A percentile compares a stretch with the other conserved stretches of the same genome.
phyloP scores from a whole-genome alignment of 2,797 vertebrate genomes.

The Eptatretus atami region DNA sequence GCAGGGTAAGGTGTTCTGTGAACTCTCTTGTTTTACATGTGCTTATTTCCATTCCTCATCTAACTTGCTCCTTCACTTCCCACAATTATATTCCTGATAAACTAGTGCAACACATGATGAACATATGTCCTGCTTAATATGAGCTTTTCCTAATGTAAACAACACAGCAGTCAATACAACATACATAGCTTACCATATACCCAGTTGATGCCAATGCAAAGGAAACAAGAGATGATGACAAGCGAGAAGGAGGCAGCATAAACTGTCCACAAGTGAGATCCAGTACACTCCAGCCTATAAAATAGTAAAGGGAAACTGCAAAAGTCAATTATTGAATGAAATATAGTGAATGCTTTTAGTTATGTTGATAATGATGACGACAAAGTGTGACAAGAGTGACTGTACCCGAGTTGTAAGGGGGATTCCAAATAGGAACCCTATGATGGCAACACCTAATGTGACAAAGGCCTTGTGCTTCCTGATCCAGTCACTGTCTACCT shows the following conservation, averaged over 20 bases:
- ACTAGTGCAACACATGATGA: too few relatives aligned
- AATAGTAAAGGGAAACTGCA: not conserved
- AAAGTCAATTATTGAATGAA: not conserved
- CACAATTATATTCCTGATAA: too few relatives aligned
- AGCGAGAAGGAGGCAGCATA: constrained; percentile 89
- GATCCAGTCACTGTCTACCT: constrained; percentile 86
- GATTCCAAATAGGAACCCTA: constrained; percentile 56
- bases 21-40: too few relatives aligned
- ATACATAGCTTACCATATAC: constrained; percentile 40
- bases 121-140: too few relatives aligned
- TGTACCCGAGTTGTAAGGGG: constrained; percentile 55
- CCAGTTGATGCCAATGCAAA: constrained; percentile 89
- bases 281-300: constrained; percentile 89
- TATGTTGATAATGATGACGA: too few relatives aligned
- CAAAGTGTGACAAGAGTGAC: not conserved
- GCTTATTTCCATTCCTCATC: too few relatives aligned
- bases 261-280: constrained; percentile 88
- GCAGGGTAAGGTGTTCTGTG: too few relatives aligned
- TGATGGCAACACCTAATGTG: constrained; percentile 41
- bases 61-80: too few relatives aligned
- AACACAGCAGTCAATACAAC: too few relatives aligned
- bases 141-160: too few relatives aligned
- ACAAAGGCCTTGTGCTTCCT: constrained; percentile 52
- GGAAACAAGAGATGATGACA: constrained; percentile 90
- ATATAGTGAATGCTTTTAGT: too few relatives aligned